Evolutionary conservation across 1,140 invertebrate genomes (phyloP).

Genomic region (Neodiprion fabricii): DNA sequence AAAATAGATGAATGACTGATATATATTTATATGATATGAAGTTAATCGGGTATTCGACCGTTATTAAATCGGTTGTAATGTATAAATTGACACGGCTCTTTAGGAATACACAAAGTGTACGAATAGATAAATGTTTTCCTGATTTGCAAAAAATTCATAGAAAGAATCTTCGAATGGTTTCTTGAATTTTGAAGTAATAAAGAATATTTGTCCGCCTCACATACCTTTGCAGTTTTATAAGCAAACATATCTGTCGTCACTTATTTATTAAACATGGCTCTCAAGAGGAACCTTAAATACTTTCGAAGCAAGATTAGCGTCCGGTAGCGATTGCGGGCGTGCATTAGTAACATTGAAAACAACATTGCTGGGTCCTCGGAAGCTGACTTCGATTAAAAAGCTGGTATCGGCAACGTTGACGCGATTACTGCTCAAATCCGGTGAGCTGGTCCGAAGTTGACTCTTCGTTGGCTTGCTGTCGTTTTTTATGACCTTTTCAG

Average conservation of each 20-base stretch:
- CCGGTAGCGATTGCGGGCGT: slow-evolving; percentile 64
- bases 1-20: too few species aligned
- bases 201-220: not conserved
- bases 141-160: not conserved
- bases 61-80: too few species aligned
- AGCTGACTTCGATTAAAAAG: slow-evolving; percentile 64
- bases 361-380: slow-evolving; percentile 62
- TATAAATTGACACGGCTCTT: too few species aligned
- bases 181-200: not conserved
- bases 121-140: slow-evolving; percentile 1
- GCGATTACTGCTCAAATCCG: slow-evolving; percentile 65
- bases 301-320: slow-evolving; percentile 57
- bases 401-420: slow-evolving; percentile 55
- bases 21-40: too few species aligned
- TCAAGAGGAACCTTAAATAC: slow-evolving; percentile 67
- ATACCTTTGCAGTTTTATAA: not conserved
- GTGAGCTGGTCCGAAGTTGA: slow-evolving; percentile 67
- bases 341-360: slow-evolving; percentile 64
- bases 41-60: too few species aligned
- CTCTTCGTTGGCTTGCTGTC: slow-evolving; percentile 60
- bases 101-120: not conserved
- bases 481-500: slow-evolving; percentile 60
- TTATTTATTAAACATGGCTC: slow-evolving; percentile 61
- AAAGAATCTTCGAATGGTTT: not conserved
- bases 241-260: not conserved